Evolutionary conservation across 2,113 vertebrate genomes (phyloP).

Genomic region (Datnioides undecimradiatus): DNA sequence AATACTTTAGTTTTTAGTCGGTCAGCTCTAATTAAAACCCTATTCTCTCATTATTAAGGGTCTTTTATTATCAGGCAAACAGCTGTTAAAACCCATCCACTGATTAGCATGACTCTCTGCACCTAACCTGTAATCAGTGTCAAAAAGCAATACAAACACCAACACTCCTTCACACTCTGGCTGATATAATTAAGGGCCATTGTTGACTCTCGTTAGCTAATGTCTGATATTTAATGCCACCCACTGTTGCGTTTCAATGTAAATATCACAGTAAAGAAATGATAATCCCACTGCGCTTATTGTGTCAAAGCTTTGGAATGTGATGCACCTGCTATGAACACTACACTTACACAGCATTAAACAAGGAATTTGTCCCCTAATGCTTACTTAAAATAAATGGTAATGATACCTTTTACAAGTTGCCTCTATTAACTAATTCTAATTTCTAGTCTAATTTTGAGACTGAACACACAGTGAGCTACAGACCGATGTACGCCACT

Average conservation of each 20-base stretch:
- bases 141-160: slow-evolving; percentile 50
- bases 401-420: no score
- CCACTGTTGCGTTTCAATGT: not conserved
- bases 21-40: not conserved
- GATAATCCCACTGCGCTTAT: not conserved
- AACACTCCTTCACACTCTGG: slow-evolving; percentile 33
- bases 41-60: not conserved
- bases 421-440: no score
- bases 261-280: slow-evolving; percentile 3
- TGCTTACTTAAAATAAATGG: not conserved
- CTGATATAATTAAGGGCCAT: slow-evolving; percentile 49
- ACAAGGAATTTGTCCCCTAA: not conserved
- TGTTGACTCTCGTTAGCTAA: slow-evolving; percentile 5
- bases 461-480: not conserved
- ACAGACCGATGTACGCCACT: no score
- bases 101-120: slow-evolving; percentile 3
- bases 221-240: slow-evolving; percentile 26
- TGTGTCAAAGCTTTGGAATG: not conserved
- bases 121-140: slow-evolving; percentile 61
- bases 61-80: slow-evolving; percentile 15
- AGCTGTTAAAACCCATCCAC: not conserved
- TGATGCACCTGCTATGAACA: not conserved
- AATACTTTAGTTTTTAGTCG: not conserved
- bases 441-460: not conserved
- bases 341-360: not conserved